Evolutionary conservation across 92 coral and sea anemone species (phyloP), one percentile per base, ranked within the genome.

Genomic region (Virgularia gustaviana): DNA sequence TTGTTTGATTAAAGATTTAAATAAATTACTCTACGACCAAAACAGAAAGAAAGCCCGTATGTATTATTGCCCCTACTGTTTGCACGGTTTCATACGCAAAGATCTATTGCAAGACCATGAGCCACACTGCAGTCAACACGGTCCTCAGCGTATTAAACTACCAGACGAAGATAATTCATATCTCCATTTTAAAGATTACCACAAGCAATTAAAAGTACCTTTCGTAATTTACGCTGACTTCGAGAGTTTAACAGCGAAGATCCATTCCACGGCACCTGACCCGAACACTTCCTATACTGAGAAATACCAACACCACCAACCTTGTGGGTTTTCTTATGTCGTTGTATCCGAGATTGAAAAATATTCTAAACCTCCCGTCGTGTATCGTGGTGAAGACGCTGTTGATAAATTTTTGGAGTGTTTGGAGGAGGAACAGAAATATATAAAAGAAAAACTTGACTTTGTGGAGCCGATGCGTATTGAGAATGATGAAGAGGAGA

Each of bases 381-480:
- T 77, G 6, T 77, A 77, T 38, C 63, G 81, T 23, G 74, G 81
- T 15, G 55, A 47, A 47, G 18, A 47, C 55, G 55, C 55, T 15
- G 55, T 47, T 1, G 80, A 75, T 25, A 49, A 65, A 52, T 77
- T 65, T 54, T 16, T 65, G 7, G 65, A 77, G 34, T 65, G 65
- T 25, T 19, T 70, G 0, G 37, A 66, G n/a, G 32, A 34, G 5
- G 66, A 77, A 29, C 78, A 52, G 13, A 19, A 66, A 20, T 15
- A 49, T 29, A 66, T 70, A 18, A 13, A 54, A 68, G 70, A 68
- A 33, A 57, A 19, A 9, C 45, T 78, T 23, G 67, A 66, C 15
- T 25, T 51, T 5, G 47, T 63, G 13, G 75, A 68, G 11, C 81
- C 81, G 6, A 83, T 78, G 83, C 55, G 70, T 3, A 32, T 79